phyloP scores from a whole-genome alignment of 2,888 invertebrate genomes.

The Entomobrya multifasciata region DNA sequence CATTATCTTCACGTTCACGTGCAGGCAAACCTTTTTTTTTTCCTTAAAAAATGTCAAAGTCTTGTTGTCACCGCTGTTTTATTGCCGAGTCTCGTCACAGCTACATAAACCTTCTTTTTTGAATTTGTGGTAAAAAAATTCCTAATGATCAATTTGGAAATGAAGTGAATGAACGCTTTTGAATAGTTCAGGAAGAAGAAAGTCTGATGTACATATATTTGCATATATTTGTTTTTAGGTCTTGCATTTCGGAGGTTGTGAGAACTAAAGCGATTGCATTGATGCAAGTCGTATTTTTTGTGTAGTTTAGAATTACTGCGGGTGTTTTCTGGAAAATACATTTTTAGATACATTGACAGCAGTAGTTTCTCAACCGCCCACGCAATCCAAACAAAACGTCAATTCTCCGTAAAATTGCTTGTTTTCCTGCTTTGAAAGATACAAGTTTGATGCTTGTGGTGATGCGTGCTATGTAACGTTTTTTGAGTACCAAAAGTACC shows the following conservation, averaged over 20 bases:
- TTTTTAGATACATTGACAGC: slow-evolving; percentile 41
- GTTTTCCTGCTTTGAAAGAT: background rate
- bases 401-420: slow-evolving; percentile 24
- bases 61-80: no score
- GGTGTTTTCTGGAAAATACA: slow-evolving; percentile 19
- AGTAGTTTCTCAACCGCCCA: slow-evolving; percentile 31
- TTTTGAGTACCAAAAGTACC: no score
- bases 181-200: no score
- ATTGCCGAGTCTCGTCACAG: no score
- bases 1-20: no score
- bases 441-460: background rate
- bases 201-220: background rate
- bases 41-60: no score
- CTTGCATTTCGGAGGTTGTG: no score
- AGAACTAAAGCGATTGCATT: background rate
- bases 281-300: background rate
- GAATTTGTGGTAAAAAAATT: no score
- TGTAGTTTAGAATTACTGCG: background rate
- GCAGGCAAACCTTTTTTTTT: no score
- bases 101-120: no score
- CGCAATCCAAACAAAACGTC: slow-evolving; percentile 24
- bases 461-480: background rate
- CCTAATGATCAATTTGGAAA: no score
- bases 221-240: background rate
- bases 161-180: no score